Base-by-base conservation (phyloP, 2,888 invertebrate genomes). In the Podabrus alpinus region DNA sequence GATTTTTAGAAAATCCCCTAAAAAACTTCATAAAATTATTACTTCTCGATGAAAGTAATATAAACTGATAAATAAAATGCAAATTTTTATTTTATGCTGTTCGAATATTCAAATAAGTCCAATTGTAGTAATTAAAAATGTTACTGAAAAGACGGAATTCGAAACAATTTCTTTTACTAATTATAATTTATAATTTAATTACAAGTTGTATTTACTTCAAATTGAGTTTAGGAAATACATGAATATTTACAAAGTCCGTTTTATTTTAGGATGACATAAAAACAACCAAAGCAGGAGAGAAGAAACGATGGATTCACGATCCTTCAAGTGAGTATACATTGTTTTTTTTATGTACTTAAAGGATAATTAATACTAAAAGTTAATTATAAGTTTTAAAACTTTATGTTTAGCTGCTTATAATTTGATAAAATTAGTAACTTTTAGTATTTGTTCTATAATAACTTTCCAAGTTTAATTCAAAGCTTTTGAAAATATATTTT, bases 261-360 rank as follows among this genome's bases (percentile, higher is more conserved):
- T 75, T 75, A 69, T 75, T 75, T 24, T 86, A 89, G 89, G 91
- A 91, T 81, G 90, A 90, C 76, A 87, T 88, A 73, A 88, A 89
- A 82, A 84, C 87, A 73, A 85, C 86, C 82, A 89, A 90, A 86
- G 86, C 88, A 45, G 90, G 91, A 66, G 93, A 93, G 82, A 92
- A 92, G 86, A 94, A 94, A 84, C 89, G 91, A 82, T 94, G 93
- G 93, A 93, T 94, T 84, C 93, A 93, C 84, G 93, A 94, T 86
- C 93, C 94, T 25, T 91, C 92, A 86, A 94, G 93, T 94, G 86
- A 93, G 93, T 91, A 29, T 5, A 45, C 45, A 45, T n/a, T 45
- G 45, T 45, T 45, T 45, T 45, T 25, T 66, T 24, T 66, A 24
- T 21, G n/a, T 45, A 45, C 45, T 45, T 45, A 45, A n/a, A n/a